Percentiles rank a stretch among this genome's conserved stretches.
Evolutionary conservation across 2,797 vertebrate species (phyloP).

Genomic region (Sebastiscus tertius): DNA sequence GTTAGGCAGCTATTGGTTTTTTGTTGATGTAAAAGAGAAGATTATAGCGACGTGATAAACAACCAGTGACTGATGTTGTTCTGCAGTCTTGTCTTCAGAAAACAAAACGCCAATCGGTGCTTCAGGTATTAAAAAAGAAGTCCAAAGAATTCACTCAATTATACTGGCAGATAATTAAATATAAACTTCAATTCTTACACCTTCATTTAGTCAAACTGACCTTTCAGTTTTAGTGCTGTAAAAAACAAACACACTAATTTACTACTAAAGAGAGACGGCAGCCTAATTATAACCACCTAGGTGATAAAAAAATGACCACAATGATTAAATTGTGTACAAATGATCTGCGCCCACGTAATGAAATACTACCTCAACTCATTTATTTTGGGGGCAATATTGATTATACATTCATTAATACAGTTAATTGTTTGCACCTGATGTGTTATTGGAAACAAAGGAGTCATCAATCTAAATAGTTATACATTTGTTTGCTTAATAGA

Average conservation of each 20-base stretch:
- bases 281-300: conserved; percentile 41
- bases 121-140: neutral
- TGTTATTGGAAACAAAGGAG: conserved; percentile 23
- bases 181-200: neutral
- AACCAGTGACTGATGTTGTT: conserved; percentile 2
- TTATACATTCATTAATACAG: conserved; percentile 34
- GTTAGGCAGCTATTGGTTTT: neutral
- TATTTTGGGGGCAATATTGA: conserved; percentile 34
- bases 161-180: neutral
- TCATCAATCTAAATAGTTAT: conserved; percentile 40
- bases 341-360: conserved; percentile 3
- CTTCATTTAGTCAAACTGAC: neutral
- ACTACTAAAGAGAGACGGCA: conserved; percentile 1
- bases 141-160: neutral
- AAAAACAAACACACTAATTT: conserved; percentile 29
- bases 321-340: conserved; percentile 37
- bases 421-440: conserved; percentile 38
- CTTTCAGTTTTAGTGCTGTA: conserved; percentile 3
- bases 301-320: conserved; percentile 13
- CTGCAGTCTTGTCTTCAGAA: neutral
- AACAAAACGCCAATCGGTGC: neutral
- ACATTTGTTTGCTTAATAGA: conserved; percentile 8
- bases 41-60: conserved; percentile 1
- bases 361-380: conserved; percentile 40
- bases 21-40: neutral